These are phyloP conservation scores for Heliconius melpomene DNA, from an alignment of 1,140 invertebrate species.

Conservation along the genomic window DNA sequence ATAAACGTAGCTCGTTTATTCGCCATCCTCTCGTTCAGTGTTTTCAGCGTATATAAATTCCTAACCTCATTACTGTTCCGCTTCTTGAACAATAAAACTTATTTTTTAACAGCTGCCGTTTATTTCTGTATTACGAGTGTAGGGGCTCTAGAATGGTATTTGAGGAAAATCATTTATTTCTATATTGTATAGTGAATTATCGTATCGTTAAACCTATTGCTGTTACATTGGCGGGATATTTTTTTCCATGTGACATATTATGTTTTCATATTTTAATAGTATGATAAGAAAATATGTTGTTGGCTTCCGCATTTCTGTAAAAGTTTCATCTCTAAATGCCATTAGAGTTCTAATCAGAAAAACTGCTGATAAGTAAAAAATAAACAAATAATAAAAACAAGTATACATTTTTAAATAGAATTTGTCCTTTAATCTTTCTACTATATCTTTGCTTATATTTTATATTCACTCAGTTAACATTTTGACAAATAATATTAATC, in stretches of 20 bases:
- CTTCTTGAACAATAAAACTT: constrained; percentile 40
- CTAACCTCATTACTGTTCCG: constrained; percentile 40
- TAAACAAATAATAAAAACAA: no score
- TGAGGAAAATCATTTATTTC: constrained; percentile 12
- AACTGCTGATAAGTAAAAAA: no score
- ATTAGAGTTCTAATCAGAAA: no score
- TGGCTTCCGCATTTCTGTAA: no score
- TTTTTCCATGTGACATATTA: not conserved
- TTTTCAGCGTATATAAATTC: constrained; percentile 39
- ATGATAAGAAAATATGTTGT: no score
- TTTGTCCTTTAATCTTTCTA: no score
- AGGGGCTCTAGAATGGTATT: constrained; percentile 6
- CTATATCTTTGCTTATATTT: not conserved
- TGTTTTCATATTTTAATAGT: no score
- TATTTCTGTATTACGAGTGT: constrained; percentile 26
- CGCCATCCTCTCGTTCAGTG: constrained; percentile 33
- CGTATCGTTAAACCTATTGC: not conserved
- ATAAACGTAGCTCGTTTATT: constrained; percentile 39
- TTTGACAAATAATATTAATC: constrained; percentile 14
- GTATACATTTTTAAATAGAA: no score
- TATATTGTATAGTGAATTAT: not conserved
- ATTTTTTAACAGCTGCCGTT: constrained; percentile 37
- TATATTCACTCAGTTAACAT: not conserved
- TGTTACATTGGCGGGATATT: not conserved
- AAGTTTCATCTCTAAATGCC: no score